Evolutionary conservation across 2,888 invertebrate genomes (phyloP).

Genomic region (Micoletzkya japonica): DNA sequence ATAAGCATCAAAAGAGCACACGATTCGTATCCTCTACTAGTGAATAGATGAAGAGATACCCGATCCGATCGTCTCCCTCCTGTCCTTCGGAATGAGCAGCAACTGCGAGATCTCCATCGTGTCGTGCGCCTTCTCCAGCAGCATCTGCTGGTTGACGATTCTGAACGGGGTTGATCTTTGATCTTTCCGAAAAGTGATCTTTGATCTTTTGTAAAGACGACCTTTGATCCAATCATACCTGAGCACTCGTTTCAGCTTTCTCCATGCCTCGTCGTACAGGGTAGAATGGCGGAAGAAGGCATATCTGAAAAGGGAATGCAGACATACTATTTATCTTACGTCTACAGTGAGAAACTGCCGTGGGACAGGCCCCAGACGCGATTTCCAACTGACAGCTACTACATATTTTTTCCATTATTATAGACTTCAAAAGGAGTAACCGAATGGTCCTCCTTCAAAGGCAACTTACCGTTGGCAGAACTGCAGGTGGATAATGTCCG

Average conservation of each 20-base stretch:
- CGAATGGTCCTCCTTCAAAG: too few species aligned
- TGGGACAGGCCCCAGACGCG: too few species aligned
- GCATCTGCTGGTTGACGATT: slow-evolving; percentile 42
- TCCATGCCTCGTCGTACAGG: slow-evolving; percentile 25
- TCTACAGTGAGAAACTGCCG: neutral
- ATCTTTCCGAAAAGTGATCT: too few species aligned
- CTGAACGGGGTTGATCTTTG: too few species aligned
- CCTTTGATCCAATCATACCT: too few species aligned
- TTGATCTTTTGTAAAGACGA: too few species aligned
- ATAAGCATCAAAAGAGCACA: too few species aligned
- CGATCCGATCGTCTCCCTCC: slow-evolving; percentile 17
- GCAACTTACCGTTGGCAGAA: slow-evolving; percentile 34
- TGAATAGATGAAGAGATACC: too few species aligned
- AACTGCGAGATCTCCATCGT: slow-evolving; percentile 36
- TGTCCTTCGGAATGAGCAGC: slow-evolving; percentile 32
- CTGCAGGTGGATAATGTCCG: slow-evolving; percentile 35
- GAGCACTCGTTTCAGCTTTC: slow-evolving; percentile 13
- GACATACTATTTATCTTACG: neutral
- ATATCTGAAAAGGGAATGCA: slow-evolving; percentile 12
- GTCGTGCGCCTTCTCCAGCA: slow-evolving; percentile 46
- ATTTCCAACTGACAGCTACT: too few species aligned
- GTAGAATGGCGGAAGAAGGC: slow-evolving; percentile 21
- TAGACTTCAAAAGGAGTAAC: too few species aligned
- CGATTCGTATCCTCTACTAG: slow-evolving; percentile 4
- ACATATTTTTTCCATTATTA: too few species aligned